phyloP scores from a whole-genome alignment of 2,113 vertebrate genomes.

The Atractosteus spatula region DNA sequence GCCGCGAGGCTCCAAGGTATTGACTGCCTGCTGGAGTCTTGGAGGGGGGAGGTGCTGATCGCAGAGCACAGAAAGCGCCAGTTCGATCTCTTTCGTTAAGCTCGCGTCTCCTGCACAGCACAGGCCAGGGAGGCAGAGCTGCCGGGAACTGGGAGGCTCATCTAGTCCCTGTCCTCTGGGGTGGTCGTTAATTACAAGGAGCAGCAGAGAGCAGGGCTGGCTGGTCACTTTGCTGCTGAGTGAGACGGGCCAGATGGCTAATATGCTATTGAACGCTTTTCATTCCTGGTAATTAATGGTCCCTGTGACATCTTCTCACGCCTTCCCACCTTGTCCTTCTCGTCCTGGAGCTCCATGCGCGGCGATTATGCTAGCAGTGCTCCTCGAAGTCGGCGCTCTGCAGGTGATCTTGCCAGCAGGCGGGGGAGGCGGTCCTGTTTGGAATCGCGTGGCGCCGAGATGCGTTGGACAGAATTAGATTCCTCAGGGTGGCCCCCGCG shows the following conservation, averaged over 20 bases:
- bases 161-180: constrained; percentile 13
- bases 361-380: too few species aligned
- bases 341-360: neutral
- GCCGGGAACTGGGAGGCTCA: constrained; percentile 4
- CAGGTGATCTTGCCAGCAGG: too few species aligned
- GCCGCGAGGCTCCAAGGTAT: too few species aligned
- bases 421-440: too few species aligned
- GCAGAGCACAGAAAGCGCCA: neutral
- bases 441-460: neutral
- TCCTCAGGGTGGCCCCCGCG: too few species aligned
- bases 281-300: constrained; percentile 31
- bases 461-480: too few species aligned
- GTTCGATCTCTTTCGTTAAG: neutral
- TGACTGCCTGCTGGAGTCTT: too few species aligned
- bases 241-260: constrained; percentile 37
- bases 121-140: constrained; percentile 10
- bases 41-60: neutral
- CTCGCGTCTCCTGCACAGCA: neutral
- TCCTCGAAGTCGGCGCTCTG: too few species aligned
- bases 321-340: constrained; percentile 2
- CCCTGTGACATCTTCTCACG: constrained; percentile 18
- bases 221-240: constrained; percentile 5
- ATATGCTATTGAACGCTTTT: constrained; percentile 40
- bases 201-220: neutral
- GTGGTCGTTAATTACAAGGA: constrained; percentile 13